Conservation (phyloP, 2,797 vertebrate species). For the Lacerta viridis region DNA sequence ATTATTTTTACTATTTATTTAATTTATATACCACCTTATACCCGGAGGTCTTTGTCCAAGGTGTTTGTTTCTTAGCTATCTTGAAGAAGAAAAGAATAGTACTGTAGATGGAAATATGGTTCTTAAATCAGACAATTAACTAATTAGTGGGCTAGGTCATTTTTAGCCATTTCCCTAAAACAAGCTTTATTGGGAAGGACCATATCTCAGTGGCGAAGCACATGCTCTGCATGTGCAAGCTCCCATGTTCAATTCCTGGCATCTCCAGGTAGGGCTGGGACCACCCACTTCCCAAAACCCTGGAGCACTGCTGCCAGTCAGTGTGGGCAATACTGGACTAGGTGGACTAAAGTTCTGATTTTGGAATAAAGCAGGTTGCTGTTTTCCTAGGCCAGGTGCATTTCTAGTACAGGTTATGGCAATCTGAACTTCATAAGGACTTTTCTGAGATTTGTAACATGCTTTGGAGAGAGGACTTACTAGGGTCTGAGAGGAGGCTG, state of each 20-base stretch:
- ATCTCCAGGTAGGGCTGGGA: not conserved
- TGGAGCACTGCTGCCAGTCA: too few relatives aligned
- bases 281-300: too few relatives aligned
- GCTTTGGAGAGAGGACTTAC: not conserved
- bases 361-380: not conserved
- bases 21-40: too few relatives aligned
- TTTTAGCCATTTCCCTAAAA: conserved; percentile 35
- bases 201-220: not conserved
- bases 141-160: not conserved
- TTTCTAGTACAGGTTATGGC: not conserved
- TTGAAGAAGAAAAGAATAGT: not conserved
- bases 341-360: too few relatives aligned
- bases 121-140: not conserved
- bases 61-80: not conserved
- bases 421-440: not conserved
- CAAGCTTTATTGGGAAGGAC: conserved; percentile 2
- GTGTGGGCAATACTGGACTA: too few relatives aligned
- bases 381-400: too few relatives aligned
- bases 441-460: not conserved
- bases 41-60: not conserved
- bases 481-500: not conserved
- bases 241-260: not conserved
- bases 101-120: not conserved
- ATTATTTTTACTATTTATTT: not conserved
- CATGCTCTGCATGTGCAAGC: not conserved